These are phyloP conservation scores for Muraenolepis orangiensis DNA, from an alignment of 2,797 vertebrate genomes.

Conservation along the genomic window DNA sequence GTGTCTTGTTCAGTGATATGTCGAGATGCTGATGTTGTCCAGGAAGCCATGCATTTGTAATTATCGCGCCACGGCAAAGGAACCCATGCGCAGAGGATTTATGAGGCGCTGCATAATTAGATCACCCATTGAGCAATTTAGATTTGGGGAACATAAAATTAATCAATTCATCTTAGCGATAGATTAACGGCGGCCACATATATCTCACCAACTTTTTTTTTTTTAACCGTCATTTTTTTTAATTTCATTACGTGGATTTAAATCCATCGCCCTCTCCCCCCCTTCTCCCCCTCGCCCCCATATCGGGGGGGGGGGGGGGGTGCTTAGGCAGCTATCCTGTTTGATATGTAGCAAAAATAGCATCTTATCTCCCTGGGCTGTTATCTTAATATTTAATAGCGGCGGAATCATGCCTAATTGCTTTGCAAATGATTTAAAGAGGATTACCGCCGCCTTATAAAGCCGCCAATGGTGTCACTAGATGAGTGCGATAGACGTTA, in stretches of 20 bases:
- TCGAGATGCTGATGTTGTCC: constrained; percentile 49
- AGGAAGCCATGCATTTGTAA: constrained; percentile 52
- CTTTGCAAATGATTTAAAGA: constrained; percentile 72
- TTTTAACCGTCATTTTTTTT: constrained; percentile 44
- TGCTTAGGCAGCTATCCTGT: constrained; percentile 70
- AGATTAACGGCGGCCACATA: constrained; percentile 54
- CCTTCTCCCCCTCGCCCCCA: constrained; percentile 17
- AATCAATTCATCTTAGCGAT: constrained; percentile 50
- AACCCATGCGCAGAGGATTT: constrained; percentile 46
- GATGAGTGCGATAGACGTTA: constrained; percentile 61
- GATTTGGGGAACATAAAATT: constrained; percentile 45
- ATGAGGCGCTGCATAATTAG: constrained; percentile 56
- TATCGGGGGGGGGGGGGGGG: constrained; percentile 62
- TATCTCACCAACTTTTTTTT: constrained; percentile 38
- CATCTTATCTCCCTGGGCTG: constrained; percentile 68
- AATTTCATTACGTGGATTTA: constrained; percentile 67
- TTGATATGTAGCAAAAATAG: constrained; percentile 66
- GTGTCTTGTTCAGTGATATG: constrained; percentile 56
- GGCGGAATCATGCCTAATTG: constrained; percentile 71
- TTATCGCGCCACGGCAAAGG: constrained; percentile 51
- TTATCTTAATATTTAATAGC: constrained; percentile 72
- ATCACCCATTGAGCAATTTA: constrained; percentile 59
- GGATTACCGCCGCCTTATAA: constrained; percentile 62
- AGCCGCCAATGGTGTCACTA: constrained; percentile 48
- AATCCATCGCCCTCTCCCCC: constrained; percentile 46